Conservation (phyloP, 2,113 vertebrate genomes). For the Carassius gibelio region DNA sequence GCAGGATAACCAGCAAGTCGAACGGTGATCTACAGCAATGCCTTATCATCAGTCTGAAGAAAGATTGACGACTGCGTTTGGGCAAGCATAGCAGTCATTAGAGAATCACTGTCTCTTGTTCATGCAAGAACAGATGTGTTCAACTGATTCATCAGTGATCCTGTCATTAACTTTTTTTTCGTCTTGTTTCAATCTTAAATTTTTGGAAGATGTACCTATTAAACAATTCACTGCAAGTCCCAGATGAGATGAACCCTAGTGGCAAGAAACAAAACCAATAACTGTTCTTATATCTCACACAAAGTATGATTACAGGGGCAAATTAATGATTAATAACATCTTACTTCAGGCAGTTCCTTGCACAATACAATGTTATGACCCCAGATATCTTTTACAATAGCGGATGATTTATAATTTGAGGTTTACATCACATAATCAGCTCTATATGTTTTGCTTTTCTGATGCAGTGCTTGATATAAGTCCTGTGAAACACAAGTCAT, state of each 20-base stretch:
- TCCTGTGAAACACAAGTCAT: too few relatives aligned
- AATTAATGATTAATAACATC: too few relatives aligned
- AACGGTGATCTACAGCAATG: slow-evolving; percentile 38
- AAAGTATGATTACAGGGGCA: too few relatives aligned
- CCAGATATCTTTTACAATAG: too few relatives aligned
- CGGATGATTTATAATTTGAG: not conserved
- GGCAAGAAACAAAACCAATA: too few relatives aligned
- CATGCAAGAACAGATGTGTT: slow-evolving; percentile 64
- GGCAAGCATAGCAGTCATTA: slow-evolving; percentile 59
- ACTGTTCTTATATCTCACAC: too few relatives aligned
- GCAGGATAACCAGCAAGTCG: slow-evolving; percentile 36
- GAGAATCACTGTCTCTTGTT: slow-evolving; percentile 67
- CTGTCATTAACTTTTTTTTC: slow-evolving; percentile 62
- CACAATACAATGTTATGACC: too few relatives aligned
- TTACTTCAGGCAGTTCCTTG: too few relatives aligned
- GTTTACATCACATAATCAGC: not conserved
- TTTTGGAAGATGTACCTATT: too few relatives aligned
- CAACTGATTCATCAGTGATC: slow-evolving; percentile 65
- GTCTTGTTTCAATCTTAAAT: not conserved
- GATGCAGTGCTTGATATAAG: too few relatives aligned
- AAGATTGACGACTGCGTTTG: not conserved
- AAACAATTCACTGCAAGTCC: too few relatives aligned
- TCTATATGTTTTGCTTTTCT: not conserved
- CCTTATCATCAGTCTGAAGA: slow-evolving; percentile 18
- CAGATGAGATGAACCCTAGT: too few relatives aligned